Conservation (phyloP, 2,888 invertebrate genomes). For the Malthinus seriepunctatus region DNA sequence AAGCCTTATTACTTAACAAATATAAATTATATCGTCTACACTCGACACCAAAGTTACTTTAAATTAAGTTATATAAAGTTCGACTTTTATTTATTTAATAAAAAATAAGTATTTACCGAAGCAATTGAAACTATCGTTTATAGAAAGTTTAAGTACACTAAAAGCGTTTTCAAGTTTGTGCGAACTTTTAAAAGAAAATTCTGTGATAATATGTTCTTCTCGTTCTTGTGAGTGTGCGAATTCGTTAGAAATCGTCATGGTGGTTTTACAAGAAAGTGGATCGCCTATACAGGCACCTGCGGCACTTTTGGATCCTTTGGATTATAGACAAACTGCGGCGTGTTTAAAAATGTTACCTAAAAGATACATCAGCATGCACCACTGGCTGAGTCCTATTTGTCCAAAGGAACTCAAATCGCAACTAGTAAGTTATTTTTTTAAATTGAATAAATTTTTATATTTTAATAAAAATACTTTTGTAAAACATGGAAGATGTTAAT, state of each 20-base stretch:
- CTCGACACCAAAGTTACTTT: constrained; percentile 10
- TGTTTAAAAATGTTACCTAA: constrained; percentile 89
- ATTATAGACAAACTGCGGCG: constrained; percentile 81
- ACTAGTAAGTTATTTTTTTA: constrained; percentile 63
- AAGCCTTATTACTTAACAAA: constrained; percentile 12
- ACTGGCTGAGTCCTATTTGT: constrained; percentile 83
- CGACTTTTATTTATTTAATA: neutral
- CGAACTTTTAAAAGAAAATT: constrained; percentile 13
- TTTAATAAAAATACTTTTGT: too few species aligned
- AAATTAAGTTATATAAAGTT: neutral
- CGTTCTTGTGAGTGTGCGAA: constrained; percentile 20
- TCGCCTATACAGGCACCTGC: constrained; percentile 64
- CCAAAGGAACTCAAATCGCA: constrained; percentile 80
- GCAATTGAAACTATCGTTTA: neutral
- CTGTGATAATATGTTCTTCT: constrained; percentile 21
- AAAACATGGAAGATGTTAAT: too few species aligned
- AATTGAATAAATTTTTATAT: neutral
- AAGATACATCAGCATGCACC: constrained; percentile 87
- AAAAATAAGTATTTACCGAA: neutral
- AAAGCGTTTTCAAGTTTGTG: constrained; percentile 23
- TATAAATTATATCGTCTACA: neutral
- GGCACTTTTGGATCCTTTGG: constrained; percentile 65
- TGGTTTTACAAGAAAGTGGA: constrained; percentile 74
- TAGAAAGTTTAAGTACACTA: constrained; percentile 13
- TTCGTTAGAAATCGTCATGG: constrained; percentile 56